phyloP scores from a whole-genome alignment of 1,140 invertebrate genomes.

The Tetramorium parvispinum region DNA sequence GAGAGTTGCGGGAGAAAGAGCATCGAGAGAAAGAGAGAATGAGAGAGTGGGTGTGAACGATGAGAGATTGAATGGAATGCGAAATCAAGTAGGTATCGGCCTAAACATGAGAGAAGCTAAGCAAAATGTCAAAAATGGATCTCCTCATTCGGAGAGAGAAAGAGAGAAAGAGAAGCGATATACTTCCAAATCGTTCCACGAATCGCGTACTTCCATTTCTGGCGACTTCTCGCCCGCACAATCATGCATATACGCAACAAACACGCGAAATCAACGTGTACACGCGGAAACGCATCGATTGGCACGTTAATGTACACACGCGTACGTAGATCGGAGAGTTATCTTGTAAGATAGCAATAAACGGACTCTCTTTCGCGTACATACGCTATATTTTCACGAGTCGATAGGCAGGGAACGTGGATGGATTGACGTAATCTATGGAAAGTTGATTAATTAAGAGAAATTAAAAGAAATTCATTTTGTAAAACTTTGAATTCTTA shows the following conservation, averaged over 20 bases:
- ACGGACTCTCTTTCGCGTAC: conserved; percentile 74
- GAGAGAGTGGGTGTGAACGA: not conserved
- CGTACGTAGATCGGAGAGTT: conserved; percentile 29
- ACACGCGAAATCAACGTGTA: not conserved
- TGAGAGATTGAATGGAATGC: not conserved
- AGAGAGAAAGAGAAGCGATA: not conserved
- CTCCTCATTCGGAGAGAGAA: not conserved
- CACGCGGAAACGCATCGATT: conserved; percentile 4
- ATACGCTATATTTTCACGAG: conserved; percentile 52
- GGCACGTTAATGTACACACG: conserved; percentile 22
- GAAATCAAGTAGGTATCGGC: conserved; percentile 72
- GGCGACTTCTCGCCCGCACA: conserved; percentile 37
- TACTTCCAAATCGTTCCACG: conserved; percentile 38
- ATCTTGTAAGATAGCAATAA: conserved; percentile 82
- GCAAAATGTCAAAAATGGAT: not conserved
- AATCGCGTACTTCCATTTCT: conserved; percentile 68
- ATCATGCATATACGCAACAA: conserved; percentile 6
- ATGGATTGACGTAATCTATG: conserved; percentile 22
- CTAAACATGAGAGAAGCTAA: conserved; percentile 67
- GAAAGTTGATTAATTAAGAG: conserved; percentile 24
- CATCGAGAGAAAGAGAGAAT: not conserved
- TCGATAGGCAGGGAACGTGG: not conserved
- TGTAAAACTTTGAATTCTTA: not conserved
- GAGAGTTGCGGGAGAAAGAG: conserved; percentile 9
- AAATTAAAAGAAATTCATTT: conserved; percentile 25